Evolutionary conservation across 2,888 invertebrate genomes (phyloP), one percentile per base, ranked within the genome.

Genomic region (Harmothoe impar): DNA sequence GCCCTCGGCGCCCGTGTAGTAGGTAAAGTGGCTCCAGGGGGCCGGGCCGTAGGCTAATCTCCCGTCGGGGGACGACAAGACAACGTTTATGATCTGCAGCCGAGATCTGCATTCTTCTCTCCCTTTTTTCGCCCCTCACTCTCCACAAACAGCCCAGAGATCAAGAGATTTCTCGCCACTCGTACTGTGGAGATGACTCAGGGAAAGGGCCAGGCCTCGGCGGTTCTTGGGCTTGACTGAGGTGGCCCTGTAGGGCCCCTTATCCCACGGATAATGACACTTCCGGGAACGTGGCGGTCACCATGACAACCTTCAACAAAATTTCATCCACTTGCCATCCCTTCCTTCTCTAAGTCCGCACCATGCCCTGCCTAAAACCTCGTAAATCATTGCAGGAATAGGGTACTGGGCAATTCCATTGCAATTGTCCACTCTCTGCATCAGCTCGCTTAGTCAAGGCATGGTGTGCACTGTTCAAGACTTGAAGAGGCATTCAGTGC

Each of bases 221-320:
- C 31, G 15, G 81, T n/a, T 35, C 81, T 33, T n/a, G 0, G 81
- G 7, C 20, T 33, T 81, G 35, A 35, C 35, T 81, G 43, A 35
- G 23, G 43, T 25, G 81, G 81, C 81, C 81, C 81, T 35, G 43
- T 35, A 43, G 81, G 35, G 33, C 81, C 81, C 81, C 43, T 81
- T 43, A 81, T 81, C 81, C 43, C 17, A n/a, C 20, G 81, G 81
- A 81, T 81, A 43, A 81, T 81, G 81, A 35, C 81, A 81, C 81
- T 33, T 81, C 81, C 81, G 81, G 81, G 35, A 81, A 25, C 33
- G 17, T 23, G 33, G n/a, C 81, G 3, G 81, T 81, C 81, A 35
- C 81, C 81, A 81, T 81, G 81, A 81, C 81, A 81, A 81, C 81
- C 43, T 33, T 81, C 43, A 81, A 33, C 81, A 81, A 31, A 72